These are phyloP conservation scores for Drosophila prostipennis DNA, from an alignment of 2,888 invertebrate genomes.

Conservation along the genomic window DNA sequence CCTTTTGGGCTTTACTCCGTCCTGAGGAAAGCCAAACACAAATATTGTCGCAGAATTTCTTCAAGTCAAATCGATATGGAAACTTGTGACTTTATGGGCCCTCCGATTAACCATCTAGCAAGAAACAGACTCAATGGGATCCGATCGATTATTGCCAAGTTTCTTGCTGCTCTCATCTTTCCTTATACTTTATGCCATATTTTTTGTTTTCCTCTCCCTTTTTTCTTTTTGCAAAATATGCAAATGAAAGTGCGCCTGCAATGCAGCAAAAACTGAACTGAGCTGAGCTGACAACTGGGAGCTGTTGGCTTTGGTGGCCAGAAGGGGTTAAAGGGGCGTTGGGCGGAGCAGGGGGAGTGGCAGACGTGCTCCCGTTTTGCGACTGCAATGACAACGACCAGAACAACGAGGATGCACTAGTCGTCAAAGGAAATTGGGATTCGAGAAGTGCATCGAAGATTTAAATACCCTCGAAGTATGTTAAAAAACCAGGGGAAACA, in stretches of 20 bases:
- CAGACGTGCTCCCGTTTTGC: slow-evolving; percentile 44
- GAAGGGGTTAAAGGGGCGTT: slow-evolving; percentile 1
- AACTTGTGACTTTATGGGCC: slow-evolving; percentile 28
- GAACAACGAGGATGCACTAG: slow-evolving; percentile 55
- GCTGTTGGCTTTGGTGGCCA: slow-evolving; percentile 42
- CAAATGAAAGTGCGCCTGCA: slow-evolving; percentile 78
- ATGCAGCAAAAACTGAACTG: slow-evolving; percentile 64
- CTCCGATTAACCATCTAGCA: slow-evolving; percentile 33
- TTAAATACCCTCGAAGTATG: slow-evolving; percentile 4
- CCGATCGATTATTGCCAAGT: slow-evolving; percentile 34
- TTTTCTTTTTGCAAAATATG: slow-evolving; percentile 56
- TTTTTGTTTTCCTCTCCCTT: slow-evolving; percentile 21
- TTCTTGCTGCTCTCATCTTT: slow-evolving; percentile 33
- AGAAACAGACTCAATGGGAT: slow-evolving; percentile 25
- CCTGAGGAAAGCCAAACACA: not conserved
- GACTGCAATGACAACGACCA: slow-evolving; percentile 40
- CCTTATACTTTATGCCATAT: slow-evolving; percentile 26
- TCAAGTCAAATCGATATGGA: slow-evolving; percentile 8
- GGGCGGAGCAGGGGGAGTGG: slow-evolving; percentile 7
- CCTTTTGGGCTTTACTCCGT: not conserved
- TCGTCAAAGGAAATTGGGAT: slow-evolving; percentile 47
- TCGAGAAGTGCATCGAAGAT: slow-evolving; percentile 3
- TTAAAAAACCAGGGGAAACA: no score
- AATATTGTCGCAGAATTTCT: slow-evolving; percentile 23
- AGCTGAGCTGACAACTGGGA: slow-evolving; percentile 46